Evolutionary conservation across 2,888 invertebrate species (phyloP), one percentile per base, ranked within the genome.

Genomic region (Leptopilina drosophilae): DNA sequence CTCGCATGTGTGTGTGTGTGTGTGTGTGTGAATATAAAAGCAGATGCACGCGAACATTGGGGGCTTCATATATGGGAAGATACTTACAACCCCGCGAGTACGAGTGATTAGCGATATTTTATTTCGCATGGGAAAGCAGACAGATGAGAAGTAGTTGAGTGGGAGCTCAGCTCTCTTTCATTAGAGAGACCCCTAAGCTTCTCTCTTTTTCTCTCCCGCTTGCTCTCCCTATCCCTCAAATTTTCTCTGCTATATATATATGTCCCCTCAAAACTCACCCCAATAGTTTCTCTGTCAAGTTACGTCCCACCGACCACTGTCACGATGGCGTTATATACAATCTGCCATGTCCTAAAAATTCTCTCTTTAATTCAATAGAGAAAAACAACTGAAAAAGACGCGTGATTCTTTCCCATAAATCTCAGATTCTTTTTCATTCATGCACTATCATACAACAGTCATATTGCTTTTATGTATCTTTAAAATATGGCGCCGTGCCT

Each of bases 31-130:
- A 14, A 69, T 76, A 69, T 69, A 64, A 78, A 73, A 80, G 78
- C 83, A 82, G 83, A 82, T 84, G 84, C 82, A 82, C 82, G 78
- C 75, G 81, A 76, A 73, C 80, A 81, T 80, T 79, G 77, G 66
- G 75, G 78, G 81, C 81, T 81, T 82, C 78, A 76, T 79, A 80
- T 82, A 82, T 82, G 81, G 82, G 82, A 81, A 84, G 82, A 81
- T 79, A 82, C 85, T 91, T 88, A 89, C 87, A 86, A 87, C 89
- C 90, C 89, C 85, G 88, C 87, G 84, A 82, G 85, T 85, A 88
- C 90, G 88, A 89, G 90, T 91, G 91, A 91, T 91, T 91, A 91
- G 91, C 90, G 89, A 91, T 91, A 91, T 91, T 91, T 91, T 91
- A 91, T 91, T 91, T 91, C 91, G 89, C 91, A 91, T 91, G 91